Evolutionary conservation across 1,140 invertebrate genomes (phyloP), one percentile per base, ranked within the genome.

Genomic region (Hylyphantes graminicola): DNA sequence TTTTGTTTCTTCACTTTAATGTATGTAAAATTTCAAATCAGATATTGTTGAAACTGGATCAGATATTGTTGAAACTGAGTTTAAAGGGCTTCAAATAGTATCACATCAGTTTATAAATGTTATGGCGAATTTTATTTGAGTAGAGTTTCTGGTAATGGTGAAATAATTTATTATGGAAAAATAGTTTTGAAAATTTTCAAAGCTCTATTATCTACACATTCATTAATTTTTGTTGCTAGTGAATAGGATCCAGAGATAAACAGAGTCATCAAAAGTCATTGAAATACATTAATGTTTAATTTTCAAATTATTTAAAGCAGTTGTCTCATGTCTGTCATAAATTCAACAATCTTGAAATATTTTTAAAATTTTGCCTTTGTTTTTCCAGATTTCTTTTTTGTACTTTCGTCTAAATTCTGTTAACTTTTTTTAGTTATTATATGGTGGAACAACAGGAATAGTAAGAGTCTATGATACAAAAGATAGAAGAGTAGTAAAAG

Each of bases 401-500:
- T 9, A 15, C 21, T 55, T 15, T 73, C 5, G 35, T 35, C 2
- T 35, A 35, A n/a, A 35, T 35, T 35, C 35, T 35, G 35, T 35
- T 35, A 35, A 4, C 51, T 55, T 53, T 50, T 12, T 55, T 70
- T 50, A 93, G 88, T 90, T 94, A 67, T 89, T 94, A 15, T 90
- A 93, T 67, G 93, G 93, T 8, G 93, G 92, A 85, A 91, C 91
- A 78, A 91, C 91, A 77, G 93, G 93, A 13, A 89, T 90, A 54
- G 91, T 94, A 13, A 90, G 92, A 65, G 82, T 94, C 0, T 93
- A 93, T 88, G 93, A 94, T 88, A 92, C 92, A 1, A 91, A 92
- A 80, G 93, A 94, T 61, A 92, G 91, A 85, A 93, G 93, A 88
- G 92, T 91, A 7, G 88, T 93, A 11, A 93, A 92, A 91, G 93